A percentile compares a stretch with the other conserved stretches of the same genome.
Evolutionary conservation across 23 tunicate species (phyloP).

Genomic region (Oikopleura albicans): DNA sequence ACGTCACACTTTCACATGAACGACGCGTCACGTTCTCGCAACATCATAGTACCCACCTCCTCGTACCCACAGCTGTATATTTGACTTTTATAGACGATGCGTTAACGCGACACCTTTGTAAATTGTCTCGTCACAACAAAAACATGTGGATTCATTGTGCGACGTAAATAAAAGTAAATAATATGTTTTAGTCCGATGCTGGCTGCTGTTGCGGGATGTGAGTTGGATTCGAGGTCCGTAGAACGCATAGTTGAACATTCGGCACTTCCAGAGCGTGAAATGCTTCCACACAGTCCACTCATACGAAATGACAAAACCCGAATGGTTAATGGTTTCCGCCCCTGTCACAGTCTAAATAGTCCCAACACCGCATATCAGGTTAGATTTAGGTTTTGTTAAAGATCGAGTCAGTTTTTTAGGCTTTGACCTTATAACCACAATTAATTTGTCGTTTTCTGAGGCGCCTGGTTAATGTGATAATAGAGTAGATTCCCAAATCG

Average conservation of each 20-base stretch:
- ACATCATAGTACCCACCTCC: no score
- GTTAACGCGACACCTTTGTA: neutral
- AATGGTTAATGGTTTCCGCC: neutral
- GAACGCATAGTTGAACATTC: slow-evolving; percentile 7
- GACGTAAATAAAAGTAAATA: no score
- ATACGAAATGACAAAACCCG: neutral
- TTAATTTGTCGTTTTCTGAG: no score
- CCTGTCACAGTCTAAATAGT: neutral
- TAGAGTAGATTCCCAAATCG: no score
- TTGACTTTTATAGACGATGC: no score
- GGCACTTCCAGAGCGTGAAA: neutral
- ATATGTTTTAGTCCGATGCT: neutral
- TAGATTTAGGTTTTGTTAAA: no score
- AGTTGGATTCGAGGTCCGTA: neutral
- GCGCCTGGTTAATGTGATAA: no score
- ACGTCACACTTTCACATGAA: no score
- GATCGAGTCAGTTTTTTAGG: no score
- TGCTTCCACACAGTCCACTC: neutral
- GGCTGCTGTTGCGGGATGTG: neutral
- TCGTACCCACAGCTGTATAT: no score
- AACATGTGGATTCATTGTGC: neutral
- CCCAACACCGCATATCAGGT: neutral
- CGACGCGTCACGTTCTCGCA: no score
- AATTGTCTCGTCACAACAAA: neutral
- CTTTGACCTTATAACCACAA: no score